Percentiles rank a stretch among this genome's conserved stretches.
Evolutionary conservation across 2,797 vertebrate genomes (phyloP).

Genomic region (Coregonus ussuriensis): DNA sequence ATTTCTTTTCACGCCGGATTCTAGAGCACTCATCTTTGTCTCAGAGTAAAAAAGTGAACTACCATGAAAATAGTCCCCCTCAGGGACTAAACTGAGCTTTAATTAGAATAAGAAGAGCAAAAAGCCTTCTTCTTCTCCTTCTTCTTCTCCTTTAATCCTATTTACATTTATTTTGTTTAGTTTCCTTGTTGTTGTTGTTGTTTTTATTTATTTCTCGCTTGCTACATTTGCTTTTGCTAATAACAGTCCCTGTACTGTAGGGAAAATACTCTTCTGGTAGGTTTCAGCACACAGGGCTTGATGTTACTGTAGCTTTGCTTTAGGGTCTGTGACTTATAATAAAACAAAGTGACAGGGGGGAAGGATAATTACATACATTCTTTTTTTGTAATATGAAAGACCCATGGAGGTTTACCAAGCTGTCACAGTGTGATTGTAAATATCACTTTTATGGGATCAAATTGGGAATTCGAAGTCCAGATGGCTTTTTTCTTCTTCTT

Average conservation of each 20-base stretch:
- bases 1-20: conserved; percentile 34
- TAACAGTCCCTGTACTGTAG: conserved; percentile 77
- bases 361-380: conserved; percentile 74
- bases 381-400: conserved; percentile 79
- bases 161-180: conserved; percentile 54
- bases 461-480: conserved; percentile 78
- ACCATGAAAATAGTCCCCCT: conserved; percentile 61
- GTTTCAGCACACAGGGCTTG: conserved; percentile 69
- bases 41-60: conserved; percentile 34
- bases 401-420: conserved; percentile 75
- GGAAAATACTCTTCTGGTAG: conserved; percentile 79
- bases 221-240: conserved; percentile 73
- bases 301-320: conserved; percentile 76
- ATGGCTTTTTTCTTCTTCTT: conserved; percentile 77
- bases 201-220: conserved; percentile 81
- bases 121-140: conserved; percentile 43
- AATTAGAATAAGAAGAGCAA: conserved; percentile 72
- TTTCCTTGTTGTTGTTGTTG: conserved; percentile 30
- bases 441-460: conserved; percentile 82
- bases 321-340: conserved; percentile 71
- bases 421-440: conserved; percentile 88
- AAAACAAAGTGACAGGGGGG: conserved; percentile 59
- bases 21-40: conserved; percentile 42
- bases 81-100: conserved; percentile 80
- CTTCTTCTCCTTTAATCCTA: conserved; percentile 57